Percentiles rank a stretch among this genome's conserved stretches.
These are phyloP conservation scores for Stenurella melanura DNA, from an alignment of 2,888 invertebrate species.

Conservation along the genomic window DNA sequence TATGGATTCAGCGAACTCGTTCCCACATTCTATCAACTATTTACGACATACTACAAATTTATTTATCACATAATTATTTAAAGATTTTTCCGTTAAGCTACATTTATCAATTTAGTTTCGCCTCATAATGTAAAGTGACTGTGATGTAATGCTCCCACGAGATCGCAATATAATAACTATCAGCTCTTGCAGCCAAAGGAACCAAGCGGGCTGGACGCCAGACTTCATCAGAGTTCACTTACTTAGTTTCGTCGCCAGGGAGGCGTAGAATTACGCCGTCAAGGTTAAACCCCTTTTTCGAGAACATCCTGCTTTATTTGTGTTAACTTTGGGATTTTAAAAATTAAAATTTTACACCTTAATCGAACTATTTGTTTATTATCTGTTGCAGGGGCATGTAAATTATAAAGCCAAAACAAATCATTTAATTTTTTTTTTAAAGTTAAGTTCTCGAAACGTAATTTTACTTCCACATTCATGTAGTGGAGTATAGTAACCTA, in stretches of 20 bases:
- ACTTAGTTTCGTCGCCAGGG: constrained; percentile 13
- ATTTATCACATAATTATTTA: background rate
- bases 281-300: background rate
- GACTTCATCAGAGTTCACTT: constrained; percentile 15
- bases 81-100: background rate
- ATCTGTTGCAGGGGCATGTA: too few relatives aligned
- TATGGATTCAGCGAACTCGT: too few relatives aligned
- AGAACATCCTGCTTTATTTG: background rate
- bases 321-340: background rate
- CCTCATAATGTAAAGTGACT: background rate
- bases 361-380: too few relatives aligned
- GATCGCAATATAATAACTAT: background rate
- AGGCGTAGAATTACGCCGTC: constrained; percentile 1
- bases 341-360: background rate
- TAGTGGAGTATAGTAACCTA: too few relatives aligned
- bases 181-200: constrained; percentile 1
- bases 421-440: too few relatives aligned
- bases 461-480: too few relatives aligned
- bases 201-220: constrained; percentile 10
- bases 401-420: too few relatives aligned
- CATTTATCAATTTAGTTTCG: background rate
- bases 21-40: too few relatives aligned
- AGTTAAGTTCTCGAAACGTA: too few relatives aligned
- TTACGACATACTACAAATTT: too few relatives aligned
- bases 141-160: constrained; percentile 2